Base-by-base conservation (phyloP, 2,113 vertebrate genomes). In the Ailurus styani region DNA sequence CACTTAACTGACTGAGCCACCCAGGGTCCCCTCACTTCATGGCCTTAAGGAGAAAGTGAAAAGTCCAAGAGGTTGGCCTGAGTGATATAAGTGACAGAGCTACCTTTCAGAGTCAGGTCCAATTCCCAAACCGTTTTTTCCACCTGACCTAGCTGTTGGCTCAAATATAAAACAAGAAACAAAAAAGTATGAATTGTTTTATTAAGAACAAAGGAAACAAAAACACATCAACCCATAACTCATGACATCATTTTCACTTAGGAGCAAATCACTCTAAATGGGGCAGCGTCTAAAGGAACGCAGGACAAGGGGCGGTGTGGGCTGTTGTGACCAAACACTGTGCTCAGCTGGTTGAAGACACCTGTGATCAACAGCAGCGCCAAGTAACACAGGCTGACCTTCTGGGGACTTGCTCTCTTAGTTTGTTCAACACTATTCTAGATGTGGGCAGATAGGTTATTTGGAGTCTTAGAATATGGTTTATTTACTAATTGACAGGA, bases 81-180 rank as follows among this genome's bases (percentile, higher is more conserved):
- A 89, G 29, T 72, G 27, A 34, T 0, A 1, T 60, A 60, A 94
- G n/a, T 40, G 64, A 84, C 29, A 20, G 14, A 50, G 25, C 2
- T 27, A 60, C 62, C 87, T 47, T 93, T 91, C 37, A 75, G 93
- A 89, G 18, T 55, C 52, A 72, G 52, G 8, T 27, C 27, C 2
- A 91, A 81, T 60, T 66, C 62, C 25, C 25, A 87, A 91, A 79
- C 66, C 2, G 3, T 55, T 73, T 29, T 29, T 89, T 55, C 52
- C 31, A 60, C 7, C 11, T 47, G 34, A 60, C 23, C 34, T 62
- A 45, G 31, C 1, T 29, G 20, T 87, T 54, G 29, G 29, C 37
- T 64, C 45, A 77, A 87, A 96, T 60, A 87, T 55, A 83, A 95
- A n/a, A 54, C 12, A 86, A 54, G 29, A 70, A 75, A 62, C 5